Conservation (phyloP, 2,888 invertebrate species). For the Agonopterix arenella region DNA sequence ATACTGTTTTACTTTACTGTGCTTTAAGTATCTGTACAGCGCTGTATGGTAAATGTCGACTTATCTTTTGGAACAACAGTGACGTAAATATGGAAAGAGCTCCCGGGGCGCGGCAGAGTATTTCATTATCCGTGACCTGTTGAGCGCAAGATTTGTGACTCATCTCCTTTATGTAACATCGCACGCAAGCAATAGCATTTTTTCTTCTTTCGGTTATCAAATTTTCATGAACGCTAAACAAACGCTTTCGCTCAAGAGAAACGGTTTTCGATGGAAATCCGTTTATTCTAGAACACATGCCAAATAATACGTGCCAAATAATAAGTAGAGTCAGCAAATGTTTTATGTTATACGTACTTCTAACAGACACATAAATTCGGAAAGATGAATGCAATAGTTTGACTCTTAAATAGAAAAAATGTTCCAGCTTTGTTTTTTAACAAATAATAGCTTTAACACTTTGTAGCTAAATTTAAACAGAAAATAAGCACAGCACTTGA, state of each 20-base stretch:
- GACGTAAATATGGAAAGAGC: conserved; percentile 64
- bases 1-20: too few species aligned
- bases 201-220: conserved; percentile 22
- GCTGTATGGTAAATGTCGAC: conserved; percentile 1
- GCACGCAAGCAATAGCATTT: conserved; percentile 28
- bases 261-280: not conserved
- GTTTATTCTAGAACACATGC: not conserved
- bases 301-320: not conserved
- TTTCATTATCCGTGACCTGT: conserved; percentile 72
- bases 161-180: conserved; percentile 46
- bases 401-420: too few species aligned
- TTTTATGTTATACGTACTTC: too few species aligned
- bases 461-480: too few species aligned
- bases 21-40: too few species aligned
- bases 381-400: too few species aligned
- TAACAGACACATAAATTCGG: too few species aligned
- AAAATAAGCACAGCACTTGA: too few species aligned
- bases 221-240: conserved; percentile 20
- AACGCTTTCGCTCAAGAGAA: conserved; percentile 1
- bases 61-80: conserved; percentile 42
- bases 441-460: too few species aligned
- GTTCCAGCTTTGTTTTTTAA: too few species aligned
- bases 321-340: too few species aligned
- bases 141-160: conserved; percentile 64
- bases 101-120: conserved; percentile 54